Evolutionary conservation across 2,888 invertebrate genomes (phyloP), one percentile per base, ranked within the genome.

Genomic region (Bombylius discolor): DNA sequence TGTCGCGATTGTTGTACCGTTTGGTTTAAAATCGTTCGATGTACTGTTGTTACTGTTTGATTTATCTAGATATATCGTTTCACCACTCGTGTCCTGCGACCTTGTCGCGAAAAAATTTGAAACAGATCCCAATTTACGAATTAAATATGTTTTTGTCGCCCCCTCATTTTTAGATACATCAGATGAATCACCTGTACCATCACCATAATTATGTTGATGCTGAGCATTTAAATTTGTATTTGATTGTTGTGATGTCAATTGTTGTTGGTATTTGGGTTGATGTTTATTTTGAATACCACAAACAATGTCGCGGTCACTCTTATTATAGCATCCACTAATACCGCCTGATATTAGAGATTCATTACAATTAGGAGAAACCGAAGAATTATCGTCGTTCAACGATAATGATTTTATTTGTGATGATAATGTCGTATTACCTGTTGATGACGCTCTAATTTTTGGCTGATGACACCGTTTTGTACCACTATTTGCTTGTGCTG

Each of bases 91-190:
- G 63, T 78, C 73, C 67, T 80, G 79, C 58, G 76, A 75, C 66
- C 81, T 79, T 58, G 75, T 75, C 70, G 82, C 85, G 66, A 87
- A 87, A 60, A 87, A 77, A 73, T 82, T 85, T 31, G 87, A 85
- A 7, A 87, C 85, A 1, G 86, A 86, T 51, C 85, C 86, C 63
- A 89, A 71, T 49, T 86, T 85, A 65, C 86, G 74, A 73, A 85
- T 82, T 52, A 87, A 74, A 67, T 85, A 84, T 34, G 84, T 83
- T 70, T 85, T 23, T 23, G 23, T 85, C 0, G 84, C 83, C 64
- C 84, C 83, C 67, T 83, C 83, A 2, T 71, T 71, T 64, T 80
- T 81, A 56, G 57, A 39, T 59, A 57, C 59, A 58, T 49, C 57
- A 54, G 32, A 52, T 49, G 39, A 53, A 44, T 46, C 56, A 52